Base-by-base conservation (phyloP, 2,888 invertebrate species). In the Eupithecia inturbata region DNA sequence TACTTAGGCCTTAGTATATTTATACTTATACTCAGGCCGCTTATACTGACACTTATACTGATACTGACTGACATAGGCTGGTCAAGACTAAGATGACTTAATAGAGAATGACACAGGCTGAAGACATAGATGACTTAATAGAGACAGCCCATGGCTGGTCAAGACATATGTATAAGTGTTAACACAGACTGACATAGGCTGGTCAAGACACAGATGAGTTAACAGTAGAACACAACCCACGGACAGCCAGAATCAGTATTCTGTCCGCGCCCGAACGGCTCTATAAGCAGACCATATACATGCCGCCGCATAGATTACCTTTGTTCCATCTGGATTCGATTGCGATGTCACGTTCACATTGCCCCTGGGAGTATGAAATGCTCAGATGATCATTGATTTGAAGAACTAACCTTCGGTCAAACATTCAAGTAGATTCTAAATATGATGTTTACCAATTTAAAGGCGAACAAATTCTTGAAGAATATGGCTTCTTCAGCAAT, bases 201-300 rank as follows among this genome's bases (percentile, higher is more conserved):
- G 19, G 33, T 16, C 62, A 36, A 31, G 41, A 4, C 49, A 70
- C 45, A 70, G 73, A 70, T 67, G 31, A 39, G 16, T 19, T 28
- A 66, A 67, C 33, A 73, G 74, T 74, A 12, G 57, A 26, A 26
- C 36, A 28, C 36, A 69, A 78, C 70, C 73, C 77, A 70, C 75
- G 75, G 71, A 68, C 77, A 74, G n/a, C n/a, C 41, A 74, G 74
- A 64, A 86, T 92, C 84, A 82, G 81, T 82, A 92, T 91, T 87
- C 92, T 73, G 64, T 72, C 78, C 57, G 68, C 62, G 82, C 81
- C 81, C 83, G 82, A 78, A 70, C 66, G 75, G 75, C 80, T 73
- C 83, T 81, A 84, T 89, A 89, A 89, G 81, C 86, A 87, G 86
- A 83, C 89, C 84, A 90, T 91, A 88, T 84, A 86, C 84, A 89